Conservation (phyloP, 1,140 invertebrate genomes). For the Octopus sinensis region DNA sequence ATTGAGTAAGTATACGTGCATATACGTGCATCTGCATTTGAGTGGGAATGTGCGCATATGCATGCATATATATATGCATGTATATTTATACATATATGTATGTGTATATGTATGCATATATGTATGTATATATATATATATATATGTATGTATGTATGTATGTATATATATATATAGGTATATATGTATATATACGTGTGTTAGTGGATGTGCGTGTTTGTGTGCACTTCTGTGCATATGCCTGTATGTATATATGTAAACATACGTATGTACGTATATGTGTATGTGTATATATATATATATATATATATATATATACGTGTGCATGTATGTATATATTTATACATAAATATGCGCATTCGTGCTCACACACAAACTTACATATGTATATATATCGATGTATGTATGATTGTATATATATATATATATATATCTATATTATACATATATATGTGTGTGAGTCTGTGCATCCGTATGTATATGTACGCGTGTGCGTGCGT, state of each 20-base stretch:
- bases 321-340: neutral
- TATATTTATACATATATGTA: neutral
- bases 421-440: neutral
- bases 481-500: neutral
- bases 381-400: neutral
- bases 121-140: neutral
- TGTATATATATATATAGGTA: neutral
- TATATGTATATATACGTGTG: neutral
- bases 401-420: neutral
- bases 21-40: neutral
- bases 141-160: neutral
- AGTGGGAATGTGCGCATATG: neutral
- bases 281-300: neutral
- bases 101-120: neutral
- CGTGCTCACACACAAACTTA: neutral
- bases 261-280: neutral
- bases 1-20: neutral
- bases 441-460: neutral
- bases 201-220: neutral
- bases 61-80: neutral
- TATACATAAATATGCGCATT: neutral
- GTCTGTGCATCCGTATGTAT: neutral
- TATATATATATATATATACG: neutral
- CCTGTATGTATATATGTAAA: neutral
- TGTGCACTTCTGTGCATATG: neutral